Base-by-base conservation (phyloP, 2,113 vertebrate genomes). In the Theristicus caerulescens region DNA sequence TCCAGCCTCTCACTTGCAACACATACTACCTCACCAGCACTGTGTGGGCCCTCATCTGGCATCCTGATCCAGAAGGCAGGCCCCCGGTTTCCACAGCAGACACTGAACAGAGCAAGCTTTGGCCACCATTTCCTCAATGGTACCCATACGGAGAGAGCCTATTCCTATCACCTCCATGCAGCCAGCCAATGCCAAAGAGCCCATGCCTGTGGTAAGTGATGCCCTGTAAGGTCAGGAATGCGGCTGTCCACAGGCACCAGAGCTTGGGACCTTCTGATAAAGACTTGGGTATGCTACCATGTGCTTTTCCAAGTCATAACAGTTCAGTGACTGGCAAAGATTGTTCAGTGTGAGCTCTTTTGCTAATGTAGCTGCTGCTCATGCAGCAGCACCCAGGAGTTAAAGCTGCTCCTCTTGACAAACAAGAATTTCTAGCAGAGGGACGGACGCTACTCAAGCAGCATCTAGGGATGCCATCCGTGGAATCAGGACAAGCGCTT, bases 111-210 rank as follows among this genome's bases (percentile, higher is more conserved):
- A 62, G 18, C 11, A 22, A 65, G 40, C 34, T 82, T 59, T 4
- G 1, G 32, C 15, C 32, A 40, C 27, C 36, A 49, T 2, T 1
- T 2, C 11, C 22, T 29, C 44, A 25, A 6, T 6, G 24, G 31
- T 11, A 52, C 24, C 58, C 20, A 26, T 0, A 36, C 0, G 1
- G 32, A 55, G 25, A 62, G 5, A 51, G 1, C 62, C 46, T 21
- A 13, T 25, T 69, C 27, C 69, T 3, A 4, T 9, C 58, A n/a
- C 19, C n/a, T 46, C n/a, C 12, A 11, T 1, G 10, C 58, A 83
- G 40, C 38, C 25, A 40, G 24, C 1, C 52, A 59, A 2, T 0
- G 3, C 42, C 8, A 0, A 64, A 29, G 16, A 58, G 21, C 6
- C 46, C 62, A 36, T 6, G 5, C 4, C 71, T 5, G 0, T 4